Evolutionary conservation across 2,113 vertebrate genomes (phyloP).

Genomic region (Arenaria interpres): DNA sequence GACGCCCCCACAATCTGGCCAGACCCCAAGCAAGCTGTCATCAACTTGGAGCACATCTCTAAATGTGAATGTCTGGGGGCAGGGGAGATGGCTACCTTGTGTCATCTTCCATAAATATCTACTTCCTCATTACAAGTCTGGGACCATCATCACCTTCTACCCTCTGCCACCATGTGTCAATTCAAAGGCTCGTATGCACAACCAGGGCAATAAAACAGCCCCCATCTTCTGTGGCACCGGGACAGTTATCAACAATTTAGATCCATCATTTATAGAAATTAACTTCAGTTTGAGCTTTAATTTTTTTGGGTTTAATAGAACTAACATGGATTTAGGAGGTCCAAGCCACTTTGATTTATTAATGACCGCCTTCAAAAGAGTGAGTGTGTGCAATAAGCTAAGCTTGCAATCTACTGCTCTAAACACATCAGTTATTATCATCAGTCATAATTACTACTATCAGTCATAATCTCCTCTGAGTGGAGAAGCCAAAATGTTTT

Average conservation of each 20-base stretch:
- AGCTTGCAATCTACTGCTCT: background rate
- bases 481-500: background rate
- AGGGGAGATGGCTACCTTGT: fast-evolving
- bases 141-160: background rate
- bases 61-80: fast-evolving
- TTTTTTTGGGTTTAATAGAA: background rate
- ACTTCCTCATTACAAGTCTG: fast-evolving
- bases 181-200: background rate
- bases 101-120: background rate
- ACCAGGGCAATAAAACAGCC: background rate
- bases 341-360: background rate
- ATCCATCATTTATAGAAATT: background rate
- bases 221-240: fast-evolving
- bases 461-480: background rate
- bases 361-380: background rate
- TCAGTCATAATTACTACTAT: background rate
- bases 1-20: fast-evolving
- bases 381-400: background rate
- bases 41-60: too few relatives aligned
- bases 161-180: background rate
- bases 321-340: background rate
- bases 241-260: background rate
- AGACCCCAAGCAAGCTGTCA: fast-evolving
- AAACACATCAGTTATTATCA: background rate
- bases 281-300: background rate